Percentiles rank a stretch among this genome's conserved stretches.
These are phyloP conservation scores for Ploceus nigricollis DNA, from an alignment of 2,113 vertebrate species.

Conservation along the genomic window DNA sequence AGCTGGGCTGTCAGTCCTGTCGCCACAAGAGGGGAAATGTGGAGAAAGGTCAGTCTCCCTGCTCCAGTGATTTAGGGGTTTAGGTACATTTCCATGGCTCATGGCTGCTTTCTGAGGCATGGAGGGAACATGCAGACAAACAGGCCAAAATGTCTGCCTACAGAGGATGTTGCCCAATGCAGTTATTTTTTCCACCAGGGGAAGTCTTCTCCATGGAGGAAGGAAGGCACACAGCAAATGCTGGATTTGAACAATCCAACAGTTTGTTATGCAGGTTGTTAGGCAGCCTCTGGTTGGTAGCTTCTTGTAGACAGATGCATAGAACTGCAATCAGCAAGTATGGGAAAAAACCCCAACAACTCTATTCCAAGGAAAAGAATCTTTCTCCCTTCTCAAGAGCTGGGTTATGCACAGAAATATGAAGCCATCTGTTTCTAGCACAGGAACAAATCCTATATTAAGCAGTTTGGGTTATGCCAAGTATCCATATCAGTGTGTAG, in stretches of 20 bases:
- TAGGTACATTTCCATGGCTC: not conserved
- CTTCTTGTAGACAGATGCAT: not conserved
- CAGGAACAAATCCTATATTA: not conserved
- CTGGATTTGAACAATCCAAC: not conserved
- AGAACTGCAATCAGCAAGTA: not conserved
- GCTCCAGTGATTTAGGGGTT: not conserved
- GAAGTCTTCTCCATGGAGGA: not conserved
- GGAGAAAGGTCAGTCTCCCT: not conserved
- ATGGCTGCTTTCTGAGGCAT: not conserved
- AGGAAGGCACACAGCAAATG: not conserved
- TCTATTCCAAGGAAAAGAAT: not conserved
- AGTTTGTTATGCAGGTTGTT: not conserved
- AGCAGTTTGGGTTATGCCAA: not conserved
- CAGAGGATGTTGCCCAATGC: not conserved
- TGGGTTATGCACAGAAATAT: not conserved
- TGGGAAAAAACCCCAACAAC: not conserved
- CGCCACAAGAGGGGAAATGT: not conserved
- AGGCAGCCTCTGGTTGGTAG: not conserved
- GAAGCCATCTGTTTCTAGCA: not conserved
- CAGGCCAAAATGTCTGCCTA: not conserved
- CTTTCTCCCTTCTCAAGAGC: not conserved
- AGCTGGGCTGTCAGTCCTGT: not conserved
- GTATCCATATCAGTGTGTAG: not conserved
- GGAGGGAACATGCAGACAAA: not conserved
- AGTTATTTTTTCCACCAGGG: not conserved